Evolutionary conservation across 1,140 invertebrate species (phyloP).

Genomic region (Brachionus rotundiformis): DNA sequence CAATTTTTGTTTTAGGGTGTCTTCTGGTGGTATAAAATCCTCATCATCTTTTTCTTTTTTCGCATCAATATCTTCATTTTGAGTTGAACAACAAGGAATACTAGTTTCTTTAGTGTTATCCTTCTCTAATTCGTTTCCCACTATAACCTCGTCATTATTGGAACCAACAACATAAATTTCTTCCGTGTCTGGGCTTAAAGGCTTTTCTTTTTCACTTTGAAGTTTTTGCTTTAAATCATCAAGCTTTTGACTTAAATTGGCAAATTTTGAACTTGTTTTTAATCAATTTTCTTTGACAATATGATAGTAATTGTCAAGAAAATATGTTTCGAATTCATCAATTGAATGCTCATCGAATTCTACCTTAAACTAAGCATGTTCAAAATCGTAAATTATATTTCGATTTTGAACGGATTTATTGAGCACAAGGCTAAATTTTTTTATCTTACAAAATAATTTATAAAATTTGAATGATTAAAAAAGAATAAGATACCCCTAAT

Average conservation of each 20-base stretch:
- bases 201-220: neutral
- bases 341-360: neutral
- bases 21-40: neutral
- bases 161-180: too few species aligned
- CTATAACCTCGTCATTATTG: too few species aligned
- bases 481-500: neutral
- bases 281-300: neutral
- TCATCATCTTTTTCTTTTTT: neutral
- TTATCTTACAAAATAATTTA: neutral
- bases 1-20: neutral
- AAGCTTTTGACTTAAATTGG: conserved; percentile 1
- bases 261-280: neutral
- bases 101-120: too few species aligned
- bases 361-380: too few species aligned
- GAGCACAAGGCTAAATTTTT: neutral
- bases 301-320: neutral
- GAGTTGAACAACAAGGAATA: neutral
- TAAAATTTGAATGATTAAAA: neutral
- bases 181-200: neutral
- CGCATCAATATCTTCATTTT: neutral
- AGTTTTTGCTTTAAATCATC: neutral
- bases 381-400: neutral
- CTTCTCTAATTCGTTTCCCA: too few species aligned
- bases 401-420: neutral
- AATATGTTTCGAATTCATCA: neutral